These are phyloP conservation scores for Xanthorhoe designata DNA, from an alignment of 2,888 invertebrate genomes.

Conservation along the genomic window DNA sequence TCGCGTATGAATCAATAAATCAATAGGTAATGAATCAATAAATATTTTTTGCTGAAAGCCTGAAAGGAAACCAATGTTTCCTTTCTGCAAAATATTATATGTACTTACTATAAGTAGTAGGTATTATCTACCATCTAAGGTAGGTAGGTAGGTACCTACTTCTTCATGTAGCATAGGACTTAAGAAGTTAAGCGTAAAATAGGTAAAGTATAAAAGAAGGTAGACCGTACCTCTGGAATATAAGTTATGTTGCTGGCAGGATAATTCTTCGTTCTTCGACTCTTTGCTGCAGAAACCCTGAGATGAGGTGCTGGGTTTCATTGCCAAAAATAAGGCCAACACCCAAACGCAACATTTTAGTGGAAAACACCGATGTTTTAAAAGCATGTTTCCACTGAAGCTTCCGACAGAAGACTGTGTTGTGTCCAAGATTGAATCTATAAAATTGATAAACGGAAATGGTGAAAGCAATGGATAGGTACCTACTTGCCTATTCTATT, in stretches of 20 bases:
- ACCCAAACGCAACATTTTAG: conserved; percentile 63
- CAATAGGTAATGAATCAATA: no score
- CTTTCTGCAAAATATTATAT: no score
- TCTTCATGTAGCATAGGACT: no score
- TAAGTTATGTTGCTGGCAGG: conserved; percentile 53
- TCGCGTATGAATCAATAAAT: no score
- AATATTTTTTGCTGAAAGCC: no score
- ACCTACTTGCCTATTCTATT: conserved; percentile 44
- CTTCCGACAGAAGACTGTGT: conserved; percentile 59
- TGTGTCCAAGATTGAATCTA: conserved; percentile 48
- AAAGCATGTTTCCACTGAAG: conserved; percentile 65
- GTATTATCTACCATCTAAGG: no score
- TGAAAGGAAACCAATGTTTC: no score
- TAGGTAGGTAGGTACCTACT: background rate
- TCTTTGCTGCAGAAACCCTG: conserved; percentile 64
- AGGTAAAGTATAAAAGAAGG: no score
- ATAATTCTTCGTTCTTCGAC: conserved; percentile 44
- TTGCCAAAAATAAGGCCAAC: conserved; percentile 57
- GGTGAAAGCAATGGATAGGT: conserved; percentile 55
- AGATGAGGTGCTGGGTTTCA: conserved; percentile 52
- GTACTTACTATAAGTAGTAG: background rate
- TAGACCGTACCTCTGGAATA: conserved; percentile 56
- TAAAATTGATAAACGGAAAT: conserved; percentile 64
- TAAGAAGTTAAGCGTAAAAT: no score
- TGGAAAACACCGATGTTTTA: conserved; percentile 57